Evolutionary conservation across 2,797 vertebrate species (phyloP), one percentile per base, ranked within the genome.

Genomic region (Gymnoscopelus braueri): DNA sequence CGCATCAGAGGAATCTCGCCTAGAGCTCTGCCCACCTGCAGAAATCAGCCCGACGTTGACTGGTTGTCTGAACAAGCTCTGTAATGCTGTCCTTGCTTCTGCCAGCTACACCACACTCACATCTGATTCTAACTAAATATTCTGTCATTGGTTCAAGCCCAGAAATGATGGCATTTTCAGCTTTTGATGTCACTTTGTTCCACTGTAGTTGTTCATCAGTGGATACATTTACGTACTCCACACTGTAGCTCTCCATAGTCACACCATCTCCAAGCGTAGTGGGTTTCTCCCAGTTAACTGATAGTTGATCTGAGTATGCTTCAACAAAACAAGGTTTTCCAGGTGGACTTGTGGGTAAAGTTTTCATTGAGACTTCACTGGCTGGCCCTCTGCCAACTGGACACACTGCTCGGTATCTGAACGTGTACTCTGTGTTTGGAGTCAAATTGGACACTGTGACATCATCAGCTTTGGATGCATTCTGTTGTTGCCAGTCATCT

Each of bases 361-460:
- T 86, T 72, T 53, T 79, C 55, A 75, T 59, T 10, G 54, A 2
- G 63, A 71, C 2, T 24, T 70, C 54, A 26, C 8, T 44, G 44
- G 63, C 60, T 15, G 77, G 83, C 0, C 82, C 79, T 8, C 80
- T 51, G 50, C 85, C 85, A 0, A 50, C 66, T 58, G 77, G 44
- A 62, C 75, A 80, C 67, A 80, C 78, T 8, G 87, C 87, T 67
- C 58, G 75, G 63, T 69, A 87, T 57, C 77, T 87, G 72, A 92
- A 80, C 71, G 52, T 53, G 7, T 90, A 89, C 29, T 74, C 59
- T n/a, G 84, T 86, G 60, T 88, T 51, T 2, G 75, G 72, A 13
- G 29, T 49, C 67, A 91, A 72, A 7, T 49, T 60, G 3, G 48
- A 58, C 51, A 90, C 63, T 55, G 73, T 71, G 52, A 88, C 50